These are phyloP conservation scores for Petromus typicus DNA, from an alignment of 2,113 vertebrate genomes.

Conservation along the genomic window DNA sequence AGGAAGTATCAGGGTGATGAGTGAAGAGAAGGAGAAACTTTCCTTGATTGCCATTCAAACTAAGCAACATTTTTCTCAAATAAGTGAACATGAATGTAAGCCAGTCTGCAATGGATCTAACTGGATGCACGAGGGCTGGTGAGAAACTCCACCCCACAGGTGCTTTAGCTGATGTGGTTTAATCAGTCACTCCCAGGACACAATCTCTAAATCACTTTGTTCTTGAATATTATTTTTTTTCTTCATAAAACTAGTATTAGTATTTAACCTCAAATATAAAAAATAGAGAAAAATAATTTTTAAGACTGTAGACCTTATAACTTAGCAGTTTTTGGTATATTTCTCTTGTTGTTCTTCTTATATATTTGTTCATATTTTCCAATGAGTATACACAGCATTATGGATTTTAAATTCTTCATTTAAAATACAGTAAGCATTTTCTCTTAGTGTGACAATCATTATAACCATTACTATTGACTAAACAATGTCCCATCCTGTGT, in stretches of 20 bases:
- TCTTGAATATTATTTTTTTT: neutral
- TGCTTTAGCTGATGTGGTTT: neutral
- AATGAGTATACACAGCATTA: constrained; percentile 2
- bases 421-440: constrained; percentile 26
- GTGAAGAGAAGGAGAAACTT: neutral
- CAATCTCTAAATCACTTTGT: neutral
- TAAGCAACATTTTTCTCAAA: constrained; percentile 16
- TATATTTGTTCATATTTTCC: neutral
- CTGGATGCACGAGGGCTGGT: neutral
- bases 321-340: neutral
- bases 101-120: neutral
- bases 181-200: neutral
- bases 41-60: neutral
- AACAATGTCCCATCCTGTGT: neutral
- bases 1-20: constrained; percentile 11
- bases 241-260: constrained; percentile 22
- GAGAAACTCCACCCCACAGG: neutral
- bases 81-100: neutral
- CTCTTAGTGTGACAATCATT: constrained; percentile 12
- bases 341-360: constrained; percentile 9
- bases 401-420: constrained; percentile 22
- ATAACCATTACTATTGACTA: neutral
- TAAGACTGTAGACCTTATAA: neutral
- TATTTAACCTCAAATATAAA: constrained; percentile 12
- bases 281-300: constrained; percentile 4